phyloP scores from a whole-genome alignment of 53 echinoderm and acorn worm species.

The Hippasteria phrygiana region DNA sequence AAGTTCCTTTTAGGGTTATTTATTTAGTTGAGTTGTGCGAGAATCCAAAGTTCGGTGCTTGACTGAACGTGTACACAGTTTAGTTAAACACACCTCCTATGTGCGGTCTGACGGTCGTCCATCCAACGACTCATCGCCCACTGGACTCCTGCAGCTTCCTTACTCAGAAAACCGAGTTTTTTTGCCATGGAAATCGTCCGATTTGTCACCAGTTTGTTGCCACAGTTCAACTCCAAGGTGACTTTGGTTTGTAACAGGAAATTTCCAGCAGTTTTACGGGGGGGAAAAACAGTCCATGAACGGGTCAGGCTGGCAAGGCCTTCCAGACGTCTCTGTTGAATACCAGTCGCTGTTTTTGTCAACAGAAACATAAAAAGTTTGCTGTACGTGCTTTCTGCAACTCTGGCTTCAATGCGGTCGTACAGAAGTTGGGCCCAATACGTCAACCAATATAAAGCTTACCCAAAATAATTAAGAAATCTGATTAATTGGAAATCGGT shows the following conservation, averaged over 20 bases:
- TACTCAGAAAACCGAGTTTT: background rate
- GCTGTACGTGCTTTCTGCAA: background rate
- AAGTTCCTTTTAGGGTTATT: background rate
- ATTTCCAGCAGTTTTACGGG: constrained; percentile 41
- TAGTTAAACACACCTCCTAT: background rate
- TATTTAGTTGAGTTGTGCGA: background rate
- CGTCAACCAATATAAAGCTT: no score
- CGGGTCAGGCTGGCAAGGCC: background rate
- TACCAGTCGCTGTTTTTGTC: background rate
- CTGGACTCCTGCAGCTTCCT: background rate
- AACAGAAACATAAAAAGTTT: background rate
- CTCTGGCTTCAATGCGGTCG: background rate
- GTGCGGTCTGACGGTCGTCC: no score
- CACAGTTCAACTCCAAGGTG: constrained; percentile 19
- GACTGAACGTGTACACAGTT: constrained; percentile 5
- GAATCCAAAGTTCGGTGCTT: constrained; percentile 15
- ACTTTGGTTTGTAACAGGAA: constrained; percentile 23
- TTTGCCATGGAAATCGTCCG: background rate
- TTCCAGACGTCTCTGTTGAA: background rate
- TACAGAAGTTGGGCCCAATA: background rate
- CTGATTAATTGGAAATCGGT: background rate
- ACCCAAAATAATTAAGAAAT: background rate
- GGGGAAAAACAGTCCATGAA: constrained; percentile 4
- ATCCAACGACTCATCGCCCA: background rate
- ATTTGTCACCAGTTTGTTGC: constrained; percentile 5